phyloP scores from a whole-genome alignment of 2,113 vertebrate species.

The Pyrgilauda ruficollis region DNA sequence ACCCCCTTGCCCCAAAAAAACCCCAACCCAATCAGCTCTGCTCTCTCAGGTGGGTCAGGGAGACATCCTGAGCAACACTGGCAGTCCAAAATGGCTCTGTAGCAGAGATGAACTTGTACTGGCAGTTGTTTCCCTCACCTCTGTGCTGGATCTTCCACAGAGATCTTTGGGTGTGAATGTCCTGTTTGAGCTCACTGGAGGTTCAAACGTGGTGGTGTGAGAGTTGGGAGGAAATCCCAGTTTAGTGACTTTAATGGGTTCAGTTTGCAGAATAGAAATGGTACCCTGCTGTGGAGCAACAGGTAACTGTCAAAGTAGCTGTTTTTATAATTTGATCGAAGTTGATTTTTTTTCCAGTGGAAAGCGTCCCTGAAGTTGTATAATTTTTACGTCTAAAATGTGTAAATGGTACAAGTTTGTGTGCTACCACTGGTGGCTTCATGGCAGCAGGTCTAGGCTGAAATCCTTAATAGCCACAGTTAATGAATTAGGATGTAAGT shows the following conservation, averaged over 20 bases:
- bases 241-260: neutral
- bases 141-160: neutral
- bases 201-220: rapidly evolving
- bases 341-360: neutral
- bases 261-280: neutral
- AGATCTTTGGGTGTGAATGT: neutral
- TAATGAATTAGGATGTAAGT: neutral
- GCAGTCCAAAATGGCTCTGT: neutral
- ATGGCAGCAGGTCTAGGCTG: neutral
- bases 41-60: neutral
- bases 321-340: neutral
- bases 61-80: neutral
- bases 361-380: neutral
- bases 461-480: neutral
- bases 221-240: neutral
- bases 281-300: neutral
- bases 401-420: neutral
- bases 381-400: neutral
- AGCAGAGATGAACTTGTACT: neutral
- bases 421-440: neutral
- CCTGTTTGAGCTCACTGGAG: neutral
- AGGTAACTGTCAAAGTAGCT: neutral
- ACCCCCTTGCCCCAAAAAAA: rapidly evolving
- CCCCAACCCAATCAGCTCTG: rapidly evolving
- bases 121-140: neutral